These are phyloP conservation scores for Agonum fuliginosum DNA, from an alignment of 2,888 invertebrate genomes.

Conservation along the genomic window DNA sequence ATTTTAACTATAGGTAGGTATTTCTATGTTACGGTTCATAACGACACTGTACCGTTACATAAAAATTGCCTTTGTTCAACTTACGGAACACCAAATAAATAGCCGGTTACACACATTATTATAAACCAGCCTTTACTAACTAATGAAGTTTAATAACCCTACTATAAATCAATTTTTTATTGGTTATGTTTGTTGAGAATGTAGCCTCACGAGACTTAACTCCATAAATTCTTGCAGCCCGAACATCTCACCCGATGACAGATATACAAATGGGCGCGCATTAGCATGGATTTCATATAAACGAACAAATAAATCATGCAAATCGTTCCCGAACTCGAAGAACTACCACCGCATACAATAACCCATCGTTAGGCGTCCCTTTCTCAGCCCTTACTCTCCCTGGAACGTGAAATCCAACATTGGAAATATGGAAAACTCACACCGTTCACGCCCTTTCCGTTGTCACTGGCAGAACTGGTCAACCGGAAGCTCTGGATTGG, in stretches of 20 bases:
- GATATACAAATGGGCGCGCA: conserved; percentile 54
- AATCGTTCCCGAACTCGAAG: conserved; percentile 25
- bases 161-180: too few species aligned
- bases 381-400: neutral
- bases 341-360: conserved; percentile 31
- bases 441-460: conserved; percentile 44
- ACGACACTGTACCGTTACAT: too few species aligned
- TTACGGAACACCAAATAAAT: too few species aligned
- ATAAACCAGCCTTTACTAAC: too few species aligned
- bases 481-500: conserved; percentile 34
- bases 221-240: neutral
- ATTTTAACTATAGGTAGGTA: too few species aligned
- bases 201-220: neutral
- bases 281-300: conserved; percentile 59
- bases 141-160: too few species aligned
- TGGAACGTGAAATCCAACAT: neutral
- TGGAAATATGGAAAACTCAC: conserved; percentile 52
- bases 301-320: conserved; percentile 59
- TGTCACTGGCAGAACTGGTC: conserved; percentile 30
- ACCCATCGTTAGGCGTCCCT: conserved; percentile 46
- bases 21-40: too few species aligned
- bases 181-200: neutral
- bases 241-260: conserved; percentile 31
- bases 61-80: too few species aligned
- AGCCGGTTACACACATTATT: too few species aligned